Evolutionary conservation across 1,140 invertebrate genomes (phyloP).

Genomic region (Drosophila pruinosa): DNA sequence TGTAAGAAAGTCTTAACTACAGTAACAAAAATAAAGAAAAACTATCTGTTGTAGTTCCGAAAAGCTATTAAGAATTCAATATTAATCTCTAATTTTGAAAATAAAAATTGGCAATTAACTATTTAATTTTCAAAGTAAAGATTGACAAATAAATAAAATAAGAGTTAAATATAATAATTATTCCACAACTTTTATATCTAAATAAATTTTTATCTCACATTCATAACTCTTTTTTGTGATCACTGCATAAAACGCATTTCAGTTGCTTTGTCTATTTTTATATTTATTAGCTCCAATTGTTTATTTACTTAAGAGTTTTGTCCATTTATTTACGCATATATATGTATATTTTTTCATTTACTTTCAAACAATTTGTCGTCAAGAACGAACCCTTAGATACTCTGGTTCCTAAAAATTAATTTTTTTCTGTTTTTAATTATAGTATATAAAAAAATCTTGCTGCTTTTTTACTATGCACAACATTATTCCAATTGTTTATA

Average conservation of each 20-base stretch:
- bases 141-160: no score
- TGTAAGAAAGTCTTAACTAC: neutral
- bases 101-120: no score
- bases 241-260: neutral
- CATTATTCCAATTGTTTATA: constrained; percentile 40
- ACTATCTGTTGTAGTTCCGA: no score
- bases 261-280: constrained; percentile 10
- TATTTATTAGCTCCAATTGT: constrained; percentile 21
- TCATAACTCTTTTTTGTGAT: no score
- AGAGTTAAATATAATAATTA: no score
- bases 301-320: constrained; percentile 30
- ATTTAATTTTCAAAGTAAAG: no score
- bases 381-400: neutral
- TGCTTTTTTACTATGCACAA: constrained; percentile 25
- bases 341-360: constrained; percentile 14
- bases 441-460: constrained; percentile 26
- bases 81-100: no score
- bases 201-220: no score
- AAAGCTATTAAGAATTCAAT: no score
- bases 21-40: neutral
- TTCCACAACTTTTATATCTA: no score
- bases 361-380: neutral
- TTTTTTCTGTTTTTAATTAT: neutral
- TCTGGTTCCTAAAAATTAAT: neutral
- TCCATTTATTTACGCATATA: constrained; percentile 8